phyloP scores from a whole-genome alignment of 2,888 invertebrate species.

The Shargacucullia verbasci region DNA sequence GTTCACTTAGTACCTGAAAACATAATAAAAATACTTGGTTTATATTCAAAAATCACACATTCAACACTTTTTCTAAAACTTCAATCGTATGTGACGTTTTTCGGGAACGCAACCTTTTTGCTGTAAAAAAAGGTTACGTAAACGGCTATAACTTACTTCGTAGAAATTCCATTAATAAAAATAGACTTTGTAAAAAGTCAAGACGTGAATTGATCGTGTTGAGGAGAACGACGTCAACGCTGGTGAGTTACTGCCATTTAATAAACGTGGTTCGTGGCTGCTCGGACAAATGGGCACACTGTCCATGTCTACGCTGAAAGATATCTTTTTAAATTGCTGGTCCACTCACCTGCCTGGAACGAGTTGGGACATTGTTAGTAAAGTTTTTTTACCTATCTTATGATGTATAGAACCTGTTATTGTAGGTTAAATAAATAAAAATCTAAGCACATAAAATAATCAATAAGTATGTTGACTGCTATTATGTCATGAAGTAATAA shows the following conservation, averaged over 20 bases:
- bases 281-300: conserved; percentile 38
- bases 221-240: conserved; percentile 23
- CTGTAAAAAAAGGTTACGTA: too few relatives aligned
- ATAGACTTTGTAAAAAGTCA: conserved; percentile 39
- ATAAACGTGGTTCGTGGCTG: conserved; percentile 44
- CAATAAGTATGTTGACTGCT: too few relatives aligned
- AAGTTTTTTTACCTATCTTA: background rate
- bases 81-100: too few relatives aligned
- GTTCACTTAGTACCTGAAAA: too few relatives aligned
- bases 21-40: too few relatives aligned
- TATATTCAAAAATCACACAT: too few relatives aligned
- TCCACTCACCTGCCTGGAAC: conserved; percentile 43
- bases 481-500: too few relatives aligned
- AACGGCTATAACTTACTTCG: conserved; percentile 26
- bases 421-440: too few relatives aligned
- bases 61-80: too few relatives aligned
- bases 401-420: too few relatives aligned
- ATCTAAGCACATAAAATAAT: too few relatives aligned
- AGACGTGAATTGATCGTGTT: conserved; percentile 39
- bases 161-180: conserved; percentile 36
- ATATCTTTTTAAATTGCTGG: conserved; percentile 57
- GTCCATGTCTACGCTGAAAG: conserved; percentile 48
- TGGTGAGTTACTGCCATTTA: conserved; percentile 57
- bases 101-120: too few relatives aligned
- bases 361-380: conserved; percentile 14